Base-by-base conservation (phyloP, 2,888 invertebrate species). In the Seladonia tumulorum region DNA sequence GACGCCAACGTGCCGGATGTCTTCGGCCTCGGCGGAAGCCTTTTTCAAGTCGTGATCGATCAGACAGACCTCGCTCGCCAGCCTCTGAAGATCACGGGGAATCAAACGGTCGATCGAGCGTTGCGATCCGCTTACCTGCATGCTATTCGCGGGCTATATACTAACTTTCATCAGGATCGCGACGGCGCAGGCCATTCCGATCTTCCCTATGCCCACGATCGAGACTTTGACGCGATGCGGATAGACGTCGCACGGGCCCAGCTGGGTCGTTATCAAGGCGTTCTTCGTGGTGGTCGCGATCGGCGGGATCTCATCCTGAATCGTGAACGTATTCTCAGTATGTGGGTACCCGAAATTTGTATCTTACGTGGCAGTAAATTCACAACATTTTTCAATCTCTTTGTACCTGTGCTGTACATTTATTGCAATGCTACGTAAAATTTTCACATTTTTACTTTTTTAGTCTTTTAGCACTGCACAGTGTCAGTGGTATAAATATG, bases 21-120 rank as follows among this genome's bases (percentile, higher is more conserved):
- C 96, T 95, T 96, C 95, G 94, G 96, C 95, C 92, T 96, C 96
- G 66, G 96, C 96, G 85, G 95, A 94, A 89, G 96, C 94, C 91
- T 96, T 96, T 88, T 96, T 95, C 63, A 93, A 95, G 79, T 95
- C 94, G 80, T 95, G 95, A 93, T 96, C 96, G 47, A 96, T 95
- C 87, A 96, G 93, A 68, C 95, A 95, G 81, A 96, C 92, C 89
- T 96, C 96, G 89, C 95, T 95, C 79, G 95, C 96, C 83, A 96
- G 94, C 90, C 95, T 95, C 96, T 96, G 87, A 78, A 83, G 83
- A 83, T 91, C 90, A 84, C 29, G 53, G 4, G 22, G 80, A 82
- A 90, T 89, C 78, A 89, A 82, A 85, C 78, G 82, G 49, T 87
- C 77, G 87, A 82, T 88, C 81, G 85, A 85, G 66, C 78, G 12